Conservation (phyloP, 2,113 vertebrate genomes). For the Alectura lathami region DNA sequence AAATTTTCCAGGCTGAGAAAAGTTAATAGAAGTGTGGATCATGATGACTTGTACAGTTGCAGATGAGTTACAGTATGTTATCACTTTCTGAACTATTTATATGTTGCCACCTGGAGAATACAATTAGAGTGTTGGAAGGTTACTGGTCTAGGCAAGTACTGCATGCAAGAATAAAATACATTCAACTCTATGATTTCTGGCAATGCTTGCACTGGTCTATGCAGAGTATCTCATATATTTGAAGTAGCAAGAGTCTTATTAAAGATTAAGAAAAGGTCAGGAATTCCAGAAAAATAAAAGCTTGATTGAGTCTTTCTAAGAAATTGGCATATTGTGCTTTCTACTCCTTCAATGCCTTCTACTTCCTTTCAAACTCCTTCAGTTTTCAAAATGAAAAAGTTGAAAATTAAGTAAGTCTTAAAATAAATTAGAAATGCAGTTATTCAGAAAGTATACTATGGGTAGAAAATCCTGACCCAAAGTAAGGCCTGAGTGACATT, state of each 20-base stretch:
- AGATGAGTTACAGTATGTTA: neutral
- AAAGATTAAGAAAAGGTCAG: neutral
- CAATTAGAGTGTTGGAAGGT: neutral
- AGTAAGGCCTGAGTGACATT: neutral
- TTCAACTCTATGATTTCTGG: neutral
- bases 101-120: slow-evolving; percentile 6
- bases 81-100: slow-evolving; percentile 3
- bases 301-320: neutral
- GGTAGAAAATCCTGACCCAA: neutral
- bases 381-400: neutral
- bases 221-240: neutral
- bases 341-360: neutral
- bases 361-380: too few species aligned
- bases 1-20: neutral
- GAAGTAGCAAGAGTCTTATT: neutral
- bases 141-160: neutral
- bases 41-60: slow-evolving; percentile 1
- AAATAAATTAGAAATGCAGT: neutral
- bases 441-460: neutral
- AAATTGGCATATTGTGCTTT: neutral
- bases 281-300: neutral
- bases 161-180: neutral
- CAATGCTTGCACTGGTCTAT: neutral
- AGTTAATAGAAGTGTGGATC: slow-evolving; percentile 28
- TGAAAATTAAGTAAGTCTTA: neutral